Percentiles rank a stretch among this genome's conserved stretches.
Conservation (phyloP, 2,888 invertebrate species). For the Acanthosepion lycidas region DNA sequence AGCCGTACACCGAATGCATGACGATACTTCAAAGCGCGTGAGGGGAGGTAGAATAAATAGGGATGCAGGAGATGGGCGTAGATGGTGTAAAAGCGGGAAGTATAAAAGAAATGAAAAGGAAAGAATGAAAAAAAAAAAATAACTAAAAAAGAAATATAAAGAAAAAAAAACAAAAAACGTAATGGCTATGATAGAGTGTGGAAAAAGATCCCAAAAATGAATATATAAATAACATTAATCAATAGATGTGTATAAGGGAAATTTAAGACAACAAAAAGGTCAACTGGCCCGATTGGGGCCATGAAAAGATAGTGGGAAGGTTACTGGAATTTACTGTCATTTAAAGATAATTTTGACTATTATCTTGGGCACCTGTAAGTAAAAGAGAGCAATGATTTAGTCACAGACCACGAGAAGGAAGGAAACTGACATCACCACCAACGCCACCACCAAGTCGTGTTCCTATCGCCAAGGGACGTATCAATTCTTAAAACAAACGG, state of each 20-base stretch:
- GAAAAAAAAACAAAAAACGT: no score
- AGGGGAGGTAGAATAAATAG: neutral
- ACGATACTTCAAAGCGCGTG: constrained; percentile 21
- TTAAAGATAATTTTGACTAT: constrained; percentile 9
- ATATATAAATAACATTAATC: neutral
- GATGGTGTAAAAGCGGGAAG: no score
- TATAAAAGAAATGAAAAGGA: no score
- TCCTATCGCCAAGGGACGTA: neutral
- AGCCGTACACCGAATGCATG: neutral
- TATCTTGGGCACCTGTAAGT: constrained; percentile 22
- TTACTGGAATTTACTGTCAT: neutral
- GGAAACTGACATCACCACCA: constrained; percentile 9
- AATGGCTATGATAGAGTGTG: no score
- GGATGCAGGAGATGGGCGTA: neutral
- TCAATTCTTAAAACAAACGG: no score
- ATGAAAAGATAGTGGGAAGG: neutral
- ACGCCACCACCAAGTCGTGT: neutral
- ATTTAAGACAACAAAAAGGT: neutral
- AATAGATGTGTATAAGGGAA: neutral
- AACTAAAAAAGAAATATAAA: no score
- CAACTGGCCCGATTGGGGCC: neutral
- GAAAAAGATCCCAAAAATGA: no score
- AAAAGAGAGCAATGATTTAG: neutral
- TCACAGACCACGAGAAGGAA: neutral
- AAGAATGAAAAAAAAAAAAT: no score